Base-by-base conservation (phyloP, 2,797 vertebrate genomes). In the Gambusia yucatana region DNA sequence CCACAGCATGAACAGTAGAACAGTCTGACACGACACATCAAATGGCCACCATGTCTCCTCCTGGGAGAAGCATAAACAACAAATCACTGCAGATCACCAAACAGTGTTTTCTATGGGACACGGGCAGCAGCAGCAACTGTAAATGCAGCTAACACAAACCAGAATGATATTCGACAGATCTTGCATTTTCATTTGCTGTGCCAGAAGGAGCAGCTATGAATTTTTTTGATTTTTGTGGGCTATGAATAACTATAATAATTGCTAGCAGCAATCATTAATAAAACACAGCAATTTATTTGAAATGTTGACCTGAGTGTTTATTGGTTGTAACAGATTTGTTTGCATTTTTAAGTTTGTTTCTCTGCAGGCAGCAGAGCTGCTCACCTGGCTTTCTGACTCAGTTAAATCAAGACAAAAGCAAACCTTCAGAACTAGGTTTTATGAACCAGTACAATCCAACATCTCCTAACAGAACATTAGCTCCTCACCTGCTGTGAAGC, bases 1-100 rank as follows among this genome's bases (percentile, higher is more conserved):
- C 98, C 98, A 99, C 73, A 98, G 63, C 80, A 98, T 33, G 78
- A 99, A 93, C 88, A 99, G 96, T 67, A 98, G 83, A 25, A 97
- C 75, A 0, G 96, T 96, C 72, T 76, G 94, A 0, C 90, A 94
- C 0, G 96, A 96, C 77, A 95, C 80, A 0, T 93, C 83, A 44
- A 96, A 93, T 0, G 95, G 94, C 96, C 96, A 95, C 28, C 88
- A 94, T 77, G 81, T 86, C 3, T 84, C 85, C 43, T 90, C 92
- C 96, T 97, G 48, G 30, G 25, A 0, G 22, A 33, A 55, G 3
- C 52, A 25, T n/a, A 57, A 57, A 57, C n/a, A 57, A 9, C 55
- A n/a, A 20, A 14, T 2, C 33, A 50, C 16, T 44, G 44, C 25
- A 46, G 41, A 16, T 46, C 46, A 48, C 44, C 61, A 20, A n/a